A percentile compares a stretch with the other conserved stretches of the same genome.
Conservation (phyloP, 2,113 vertebrate species). For the Pheucticus melanocephalus region DNA sequence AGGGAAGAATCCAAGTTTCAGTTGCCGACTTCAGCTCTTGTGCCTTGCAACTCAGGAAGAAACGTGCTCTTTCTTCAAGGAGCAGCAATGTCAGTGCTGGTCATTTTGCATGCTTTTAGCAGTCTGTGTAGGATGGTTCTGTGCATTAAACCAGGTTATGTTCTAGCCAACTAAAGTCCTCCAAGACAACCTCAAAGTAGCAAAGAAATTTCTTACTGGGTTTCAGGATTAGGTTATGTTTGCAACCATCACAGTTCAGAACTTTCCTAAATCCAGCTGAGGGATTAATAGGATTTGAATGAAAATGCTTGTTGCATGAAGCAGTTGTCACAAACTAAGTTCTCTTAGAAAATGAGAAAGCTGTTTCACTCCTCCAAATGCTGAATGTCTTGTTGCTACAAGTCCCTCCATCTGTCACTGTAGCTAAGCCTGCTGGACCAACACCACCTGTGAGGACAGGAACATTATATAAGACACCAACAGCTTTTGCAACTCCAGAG, state of each 20-base stretch:
- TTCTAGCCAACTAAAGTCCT: not conserved
- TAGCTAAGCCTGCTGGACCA: constrained; percentile 51
- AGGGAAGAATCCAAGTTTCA: not conserved
- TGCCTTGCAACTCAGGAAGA: not conserved
- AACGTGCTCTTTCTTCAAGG: not conserved
- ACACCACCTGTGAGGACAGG: constrained; percentile 46
- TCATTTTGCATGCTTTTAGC: not conserved
- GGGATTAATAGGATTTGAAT: not conserved
- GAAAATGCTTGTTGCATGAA: not conserved
- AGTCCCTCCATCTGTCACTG: not conserved
- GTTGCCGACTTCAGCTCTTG: not conserved
- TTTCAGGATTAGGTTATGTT: not conserved
- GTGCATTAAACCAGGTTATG: not conserved
- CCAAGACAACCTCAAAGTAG: not conserved
- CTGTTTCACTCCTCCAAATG: constrained; percentile 1
- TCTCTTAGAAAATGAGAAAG: not conserved
- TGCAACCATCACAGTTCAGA: not conserved
- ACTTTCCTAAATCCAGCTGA: not conserved
- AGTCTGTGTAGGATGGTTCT: not conserved
- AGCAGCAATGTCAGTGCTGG: not conserved
- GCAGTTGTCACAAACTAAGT: not conserved
- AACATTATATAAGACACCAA: constrained; percentile 62
- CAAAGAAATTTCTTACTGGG: not conserved
- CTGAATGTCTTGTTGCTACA: constrained; percentile 32
- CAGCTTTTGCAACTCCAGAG: constrained; percentile 72